These are phyloP conservation scores for Monochamus alternatus DNA, from an alignment of 2,888 invertebrate genomes.

Conservation along the genomic window DNA sequence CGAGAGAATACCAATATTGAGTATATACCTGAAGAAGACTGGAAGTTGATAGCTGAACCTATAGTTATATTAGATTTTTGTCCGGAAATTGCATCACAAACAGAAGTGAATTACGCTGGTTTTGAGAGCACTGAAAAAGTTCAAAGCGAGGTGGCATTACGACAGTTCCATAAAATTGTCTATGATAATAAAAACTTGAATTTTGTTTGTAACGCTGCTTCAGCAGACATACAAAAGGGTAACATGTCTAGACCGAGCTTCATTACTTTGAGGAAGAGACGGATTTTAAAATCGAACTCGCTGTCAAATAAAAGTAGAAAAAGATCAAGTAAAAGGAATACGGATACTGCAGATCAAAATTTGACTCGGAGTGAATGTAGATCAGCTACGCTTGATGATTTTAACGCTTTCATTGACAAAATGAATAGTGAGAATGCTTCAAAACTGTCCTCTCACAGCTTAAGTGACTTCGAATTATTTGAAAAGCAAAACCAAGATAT, in stretches of 20 bases:
- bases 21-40: neutral
- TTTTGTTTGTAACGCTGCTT: neutral
- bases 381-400: conserved; percentile 5
- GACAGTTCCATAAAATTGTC: neutral
- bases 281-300: conserved; percentile 26
- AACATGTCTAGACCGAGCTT: conserved; percentile 26
- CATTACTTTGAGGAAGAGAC: conserved; percentile 40
- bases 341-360: conserved; percentile 1
- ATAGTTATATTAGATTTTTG: neutral
- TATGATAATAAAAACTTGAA: neutral
- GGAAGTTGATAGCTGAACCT: neutral
- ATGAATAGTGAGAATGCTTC: neutral
- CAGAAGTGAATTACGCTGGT: neutral
- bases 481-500: neutral
- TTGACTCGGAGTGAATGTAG: neutral
- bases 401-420: conserved; percentile 5
- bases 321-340: neutral
- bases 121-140: neutral
- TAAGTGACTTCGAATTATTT: conserved; percentile 20
- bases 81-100: neutral
- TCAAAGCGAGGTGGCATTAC: neutral
- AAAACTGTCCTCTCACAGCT: neutral
- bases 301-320: neutral
- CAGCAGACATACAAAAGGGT: neutral
- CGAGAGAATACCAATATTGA: neutral